These are phyloP conservation scores for Falco peregrinus DNA, from an alignment of 2,797 vertebrate species.

Conservation along the genomic window DNA sequence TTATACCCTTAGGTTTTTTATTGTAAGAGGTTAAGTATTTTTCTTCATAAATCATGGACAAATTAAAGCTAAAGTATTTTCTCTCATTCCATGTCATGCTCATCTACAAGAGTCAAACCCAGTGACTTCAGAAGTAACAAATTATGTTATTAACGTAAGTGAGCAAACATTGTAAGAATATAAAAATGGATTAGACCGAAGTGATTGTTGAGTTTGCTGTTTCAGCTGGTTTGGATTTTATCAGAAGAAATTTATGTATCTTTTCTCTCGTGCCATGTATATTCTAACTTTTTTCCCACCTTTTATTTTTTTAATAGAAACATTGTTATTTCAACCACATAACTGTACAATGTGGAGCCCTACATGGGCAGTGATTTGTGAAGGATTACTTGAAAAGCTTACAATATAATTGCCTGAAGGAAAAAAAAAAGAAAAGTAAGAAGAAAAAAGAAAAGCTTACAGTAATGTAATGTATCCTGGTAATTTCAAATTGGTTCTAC, in stretches of 20 bases:
- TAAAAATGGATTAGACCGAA: neutral
- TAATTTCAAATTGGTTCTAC: slow-evolving; percentile 66
- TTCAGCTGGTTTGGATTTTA: slow-evolving; percentile 41
- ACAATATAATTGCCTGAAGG: slow-evolving; percentile 8
- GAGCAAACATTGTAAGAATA: neutral
- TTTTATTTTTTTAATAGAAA: slow-evolving; percentile 40
- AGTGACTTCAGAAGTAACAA: neutral
- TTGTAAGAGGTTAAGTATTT: neutral
- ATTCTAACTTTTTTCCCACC: slow-evolving; percentile 25
- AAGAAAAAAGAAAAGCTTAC: neutral
- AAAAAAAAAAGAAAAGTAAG: neutral
- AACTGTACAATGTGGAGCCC: slow-evolving; percentile 29
- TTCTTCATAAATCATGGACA: neutral
- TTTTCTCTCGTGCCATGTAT: neutral
- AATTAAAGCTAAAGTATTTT: neutral
- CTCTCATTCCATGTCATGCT: neutral
- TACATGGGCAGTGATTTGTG: neutral
- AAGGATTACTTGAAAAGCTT: slow-evolving; percentile 54
- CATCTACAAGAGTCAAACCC: neutral
- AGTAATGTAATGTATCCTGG: slow-evolving; percentile 48
- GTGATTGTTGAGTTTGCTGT: neutral
- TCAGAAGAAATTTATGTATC: slow-evolving; percentile 25
- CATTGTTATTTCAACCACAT: slow-evolving; percentile 64
- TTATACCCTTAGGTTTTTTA: neutral
- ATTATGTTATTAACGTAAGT: neutral